Evolutionary conservation across 2,113 vertebrate genomes (phyloP), one percentile per base, ranked within the genome.

Genomic region (Stegastes partitus): DNA sequence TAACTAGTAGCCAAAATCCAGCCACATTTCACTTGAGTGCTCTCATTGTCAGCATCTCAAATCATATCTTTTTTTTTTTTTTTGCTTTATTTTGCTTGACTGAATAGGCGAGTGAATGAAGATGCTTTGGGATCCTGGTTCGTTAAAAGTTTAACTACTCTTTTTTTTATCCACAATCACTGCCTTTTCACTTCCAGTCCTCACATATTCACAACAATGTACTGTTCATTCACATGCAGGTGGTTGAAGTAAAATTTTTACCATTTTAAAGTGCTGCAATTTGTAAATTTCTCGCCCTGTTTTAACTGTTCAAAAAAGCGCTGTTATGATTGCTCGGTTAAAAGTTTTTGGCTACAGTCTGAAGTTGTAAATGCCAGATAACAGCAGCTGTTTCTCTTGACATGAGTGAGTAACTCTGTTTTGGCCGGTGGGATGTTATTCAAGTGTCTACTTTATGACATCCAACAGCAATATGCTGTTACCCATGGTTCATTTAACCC

Each of bases 301-400:
- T 26, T n/a, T 42, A 11, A n/a, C 75, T 23, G 23, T 49, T 16
- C 8, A 19, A 37, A 50, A 37, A 1, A 34, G 19, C 18, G 14
- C 2, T 19, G 5, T n/a, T 45, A n/a, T 49, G 11, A 2, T 15
- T 5, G 23, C 22, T 39, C 18, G 3, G 34, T 62, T 14, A 18
- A 12, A 15, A 31, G 19, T 51, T 50, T 56, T 56, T 44, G 12
- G 23, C 47, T 45, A 56, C 51, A 50, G 34, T 10, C 45, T 70
- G 26, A 2, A 28, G 26, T 34, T 34, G 10, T 53, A 74, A 81
- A 77, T 71, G 19, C 44, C 66, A 74, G 50, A 75, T 56, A 28
- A 3, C 78, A 73, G 68, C 84, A 89, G 81, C 57, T 85, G 83
- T 75, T 83, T 77, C 45, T 61, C 56, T 53, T 62, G 49, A 71